phyloP scores from a whole-genome alignment of 1,140 invertebrate genomes.

The Drosophila tsacasi region DNA sequence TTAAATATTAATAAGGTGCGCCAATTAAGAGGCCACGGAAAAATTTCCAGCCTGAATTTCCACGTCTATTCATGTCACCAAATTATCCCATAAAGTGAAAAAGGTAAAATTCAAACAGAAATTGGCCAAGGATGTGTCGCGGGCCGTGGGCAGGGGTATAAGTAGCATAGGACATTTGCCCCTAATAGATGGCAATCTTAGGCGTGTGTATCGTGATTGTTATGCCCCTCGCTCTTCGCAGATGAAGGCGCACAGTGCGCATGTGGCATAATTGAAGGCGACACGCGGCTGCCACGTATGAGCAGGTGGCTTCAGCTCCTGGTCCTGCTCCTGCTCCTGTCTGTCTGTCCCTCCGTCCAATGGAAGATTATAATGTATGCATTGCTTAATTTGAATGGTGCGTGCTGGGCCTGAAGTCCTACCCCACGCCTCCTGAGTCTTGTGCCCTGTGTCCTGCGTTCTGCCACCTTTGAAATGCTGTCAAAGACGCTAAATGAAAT shows the following conservation, averaged over 20 bases:
- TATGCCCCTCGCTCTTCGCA: conserved; percentile 53
- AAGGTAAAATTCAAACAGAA: conserved; percentile 71
- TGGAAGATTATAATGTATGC: conserved; percentile 80
- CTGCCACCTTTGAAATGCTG: conserved; percentile 33
- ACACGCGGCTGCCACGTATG: conserved; percentile 61
- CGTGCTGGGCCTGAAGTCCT: conserved; percentile 32
- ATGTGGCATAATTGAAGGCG: conserved; percentile 80
- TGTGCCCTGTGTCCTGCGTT: not conserved
- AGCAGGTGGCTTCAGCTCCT: conserved; percentile 21
- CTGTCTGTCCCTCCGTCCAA: conserved; percentile 36
- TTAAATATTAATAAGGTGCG: conserved; percentile 79
- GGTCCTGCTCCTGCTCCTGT: not conserved
- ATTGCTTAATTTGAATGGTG: conserved; percentile 77
- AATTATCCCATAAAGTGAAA: conserved; percentile 70
- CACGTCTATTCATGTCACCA: conserved; percentile 71
- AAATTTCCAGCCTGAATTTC: conserved; percentile 36
- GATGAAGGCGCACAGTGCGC: conserved; percentile 64
- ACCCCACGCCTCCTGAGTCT: conserved; percentile 2
- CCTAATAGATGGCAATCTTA: conserved; percentile 62
- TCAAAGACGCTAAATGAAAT: conserved; percentile 68
- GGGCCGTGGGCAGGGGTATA: not conserved
- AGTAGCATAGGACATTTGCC: conserved; percentile 22
- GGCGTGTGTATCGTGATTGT: conserved; percentile 66
- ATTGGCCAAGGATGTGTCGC: conserved; percentile 16
- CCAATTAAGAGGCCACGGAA: conserved; percentile 62